Evolutionary conservation across 1,140 invertebrate genomes (phyloP), one percentile per base, ranked within the genome.

Genomic region (Ooceraea biroi): DNA sequence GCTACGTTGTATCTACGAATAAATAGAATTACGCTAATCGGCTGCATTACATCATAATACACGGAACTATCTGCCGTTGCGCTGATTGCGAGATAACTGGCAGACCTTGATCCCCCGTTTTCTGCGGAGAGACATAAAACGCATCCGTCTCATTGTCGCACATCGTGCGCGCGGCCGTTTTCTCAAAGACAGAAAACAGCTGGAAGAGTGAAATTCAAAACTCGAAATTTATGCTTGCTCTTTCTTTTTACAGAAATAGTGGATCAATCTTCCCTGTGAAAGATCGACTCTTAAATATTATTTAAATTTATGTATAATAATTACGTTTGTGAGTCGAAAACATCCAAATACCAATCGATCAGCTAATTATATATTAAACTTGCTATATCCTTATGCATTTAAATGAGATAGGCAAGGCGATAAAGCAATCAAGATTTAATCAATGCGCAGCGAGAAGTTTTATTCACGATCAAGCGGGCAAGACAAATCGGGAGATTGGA

Each of bases 21-120:
- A 89, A 91, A 90, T 89, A 89, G 85, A 91, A 91, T 93, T 93
- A 92, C 90, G 85, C 82, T 92, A 92, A 93, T 92, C 88, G 86
- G 65, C 73, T 27, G 76, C 55, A 89, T 93, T 93, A 91, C 91
- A 92, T 93, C 92, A 93, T 77, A 90, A 85, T 85, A 88, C 86
- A 86, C 88, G 89, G 88, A 92, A 92, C 86, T 90, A 85, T 86
- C 86, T 85, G 84, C 83, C 36, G 36, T 60, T 60, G 85, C 87
- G 85, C 73, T 46, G 76, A 83, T 78, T 84, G 73, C 84, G 86
- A 90, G 84, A 90, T 91, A 92, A 84, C 83, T 88, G 85, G 89
- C 77, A 89, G 90, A 92, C 90, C 91, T 93, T 93, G 88, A 61
- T 61, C 36, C 8, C 8, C 10, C 44, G 10, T 55, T 77, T 66